Base-by-base conservation (phyloP, 2,888 invertebrate species). In the Apamea crenata region DNA sequence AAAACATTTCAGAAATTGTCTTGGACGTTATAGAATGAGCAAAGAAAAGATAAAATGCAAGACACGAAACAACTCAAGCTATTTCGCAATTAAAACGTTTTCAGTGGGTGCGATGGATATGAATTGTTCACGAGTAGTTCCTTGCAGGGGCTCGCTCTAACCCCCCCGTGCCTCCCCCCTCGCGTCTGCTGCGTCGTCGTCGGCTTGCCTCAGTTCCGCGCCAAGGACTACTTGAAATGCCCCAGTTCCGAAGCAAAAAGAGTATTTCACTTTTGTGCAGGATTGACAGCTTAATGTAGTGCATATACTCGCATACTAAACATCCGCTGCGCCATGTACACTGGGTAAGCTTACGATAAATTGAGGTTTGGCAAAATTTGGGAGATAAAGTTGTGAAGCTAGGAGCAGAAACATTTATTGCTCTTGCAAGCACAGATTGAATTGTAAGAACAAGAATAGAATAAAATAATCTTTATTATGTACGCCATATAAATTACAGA, bases 171-270 rank as follows among this genome's bases (percentile, higher is more conserved):
- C 40, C 44, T 56, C 6, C 74, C 44, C 44, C 56, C 66, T 70
- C 50, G 32, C 72, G 76, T 29, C 78, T 73, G 77, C 47, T 66
- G 61, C 77, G 59, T 65, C 82, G 74, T 67, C 83, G 87, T 83
- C 83, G 78, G 71, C 68, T 85, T 86, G 81, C 75, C 84, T 87
- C 80, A 76, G 79, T 86, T 87, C 82, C 77, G 80, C 84, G 84
- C 85, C 83, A 85, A 92, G 90, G 83, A 91, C 90, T 91, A 91
- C 93, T 93, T 90, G 87, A 91, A 90, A 88, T 87, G 92, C 84
- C 88, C 92, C 84, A 92, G 90, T 90, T 93, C 73, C 73, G 78
- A 80, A 67, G 84, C 50, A 85, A 84, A 89, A 88, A 86, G 84
- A 81, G 78, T 87, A 88, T 84, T 85, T 87, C 73, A 82, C 83